These are phyloP conservation scores for Eulemur macaco DNA, from an alignment of 2,113 vertebrate species.

Conservation along the genomic window DNA sequence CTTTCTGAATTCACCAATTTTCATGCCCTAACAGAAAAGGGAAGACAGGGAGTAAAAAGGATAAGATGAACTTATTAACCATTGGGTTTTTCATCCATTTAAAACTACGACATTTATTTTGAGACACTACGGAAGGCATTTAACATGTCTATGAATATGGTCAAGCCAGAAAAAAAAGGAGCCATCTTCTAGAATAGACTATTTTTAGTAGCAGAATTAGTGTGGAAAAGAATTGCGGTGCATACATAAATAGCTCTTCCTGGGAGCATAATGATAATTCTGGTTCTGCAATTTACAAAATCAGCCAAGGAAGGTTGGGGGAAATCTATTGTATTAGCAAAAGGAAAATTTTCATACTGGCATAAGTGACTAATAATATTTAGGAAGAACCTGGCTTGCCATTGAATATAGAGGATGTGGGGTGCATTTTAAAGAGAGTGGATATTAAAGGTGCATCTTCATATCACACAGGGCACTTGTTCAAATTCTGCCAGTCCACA, in stretches of 20 bases:
- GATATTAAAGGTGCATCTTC: not conserved
- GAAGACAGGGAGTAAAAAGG: not conserved
- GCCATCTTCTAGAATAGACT: not conserved
- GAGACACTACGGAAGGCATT: not conserved
- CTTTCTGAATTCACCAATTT: not conserved
- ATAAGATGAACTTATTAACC: not conserved
- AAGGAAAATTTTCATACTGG: conserved; percentile 58
- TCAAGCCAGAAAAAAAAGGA: not conserved
- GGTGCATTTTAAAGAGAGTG: not conserved
- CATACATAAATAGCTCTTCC: not conserved
- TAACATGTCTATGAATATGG: not conserved
- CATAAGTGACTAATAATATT: conserved; percentile 50
- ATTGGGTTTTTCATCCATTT: not conserved
- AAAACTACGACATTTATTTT: conserved; percentile 16
- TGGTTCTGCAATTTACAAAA: conserved; percentile 51
- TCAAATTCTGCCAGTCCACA: conserved; percentile 24
- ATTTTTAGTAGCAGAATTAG: conserved; percentile 37
- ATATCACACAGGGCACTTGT: conserved; percentile 4
- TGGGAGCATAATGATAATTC: conserved; percentile 41
- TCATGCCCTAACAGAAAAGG: not conserved
- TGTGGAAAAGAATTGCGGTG: conserved; percentile 37
- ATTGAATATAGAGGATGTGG: conserved; percentile 27
- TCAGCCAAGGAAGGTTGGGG: conserved; percentile 35
- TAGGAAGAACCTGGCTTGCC: conserved; percentile 51
- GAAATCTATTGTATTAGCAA: conserved; percentile 49